These are phyloP conservation scores for Leptodactylus fuscus DNA, from an alignment of 2,113 vertebrate species.

Conservation along the genomic window DNA sequence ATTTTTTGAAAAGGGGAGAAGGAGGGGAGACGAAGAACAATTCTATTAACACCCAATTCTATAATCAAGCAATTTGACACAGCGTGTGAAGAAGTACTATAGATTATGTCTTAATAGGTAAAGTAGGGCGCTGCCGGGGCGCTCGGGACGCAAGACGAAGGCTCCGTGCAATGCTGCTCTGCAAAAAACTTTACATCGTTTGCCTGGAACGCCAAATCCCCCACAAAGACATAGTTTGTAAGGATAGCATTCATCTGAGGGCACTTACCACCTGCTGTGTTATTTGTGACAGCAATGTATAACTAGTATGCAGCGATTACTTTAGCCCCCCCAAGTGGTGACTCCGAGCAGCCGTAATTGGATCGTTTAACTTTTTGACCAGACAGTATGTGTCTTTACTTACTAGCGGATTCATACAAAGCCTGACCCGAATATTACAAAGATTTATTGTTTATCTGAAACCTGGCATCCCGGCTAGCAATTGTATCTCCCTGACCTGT, in stretches of 20 bases:
- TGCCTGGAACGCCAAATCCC: too few species aligned
- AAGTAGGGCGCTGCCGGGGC: background rate
- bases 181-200: too few species aligned
- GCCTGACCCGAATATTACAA: too few species aligned
- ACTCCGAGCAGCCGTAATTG: background rate
- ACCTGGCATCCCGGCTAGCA: too few species aligned
- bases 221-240: background rate
- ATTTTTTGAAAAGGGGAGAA: background rate
- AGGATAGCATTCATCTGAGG: background rate
- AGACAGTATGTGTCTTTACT: too few species aligned
- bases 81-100: background rate
- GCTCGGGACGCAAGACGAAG: too few species aligned
- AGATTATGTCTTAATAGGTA: constrained; percentile 9
- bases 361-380: background rate
- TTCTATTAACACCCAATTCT: constrained; percentile 30
- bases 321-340: background rate
- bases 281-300: background rate
- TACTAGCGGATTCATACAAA: too few species aligned
- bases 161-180: too few species aligned
- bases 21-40: background rate
- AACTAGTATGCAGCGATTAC: background rate
- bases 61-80: constrained; percentile 36
- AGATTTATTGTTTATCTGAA: too few species aligned
- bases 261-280: background rate
- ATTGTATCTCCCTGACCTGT: too few species aligned